A percentile compares a stretch with the other conserved stretches of the same genome.
Conservation (phyloP, 2,888 invertebrate species). For the Aphelenchoides bicaudatus region DNA sequence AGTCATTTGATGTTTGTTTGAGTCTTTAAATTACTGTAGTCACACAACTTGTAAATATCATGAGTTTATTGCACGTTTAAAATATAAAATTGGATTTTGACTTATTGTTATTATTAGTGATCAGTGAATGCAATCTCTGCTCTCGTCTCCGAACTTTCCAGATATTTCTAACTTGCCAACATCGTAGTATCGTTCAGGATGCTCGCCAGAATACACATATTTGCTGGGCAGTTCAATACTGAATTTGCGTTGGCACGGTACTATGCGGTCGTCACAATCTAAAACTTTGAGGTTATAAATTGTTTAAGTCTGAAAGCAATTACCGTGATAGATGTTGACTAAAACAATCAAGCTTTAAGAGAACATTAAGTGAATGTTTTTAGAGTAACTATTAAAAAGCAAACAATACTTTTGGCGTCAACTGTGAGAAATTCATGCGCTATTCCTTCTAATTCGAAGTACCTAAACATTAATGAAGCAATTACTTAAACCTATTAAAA, state of each 20-base stretch:
- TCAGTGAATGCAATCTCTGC: conserved; percentile 34
- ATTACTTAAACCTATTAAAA: too few species aligned
- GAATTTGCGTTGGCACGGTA: conserved; percentile 39
- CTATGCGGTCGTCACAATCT: too few species aligned
- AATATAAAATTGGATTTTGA: too few species aligned
- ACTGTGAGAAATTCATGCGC: conserved; percentile 35
- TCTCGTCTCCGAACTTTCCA: conserved; percentile 31
- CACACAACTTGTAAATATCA: too few species aligned
- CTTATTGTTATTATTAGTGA: neutral
- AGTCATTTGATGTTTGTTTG: too few species aligned
- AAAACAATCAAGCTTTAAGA: too few species aligned
- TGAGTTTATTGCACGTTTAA: too few species aligned
- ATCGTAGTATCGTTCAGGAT: conserved; percentile 31
- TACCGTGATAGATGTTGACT: too few species aligned
- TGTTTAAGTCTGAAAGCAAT: too few species aligned
- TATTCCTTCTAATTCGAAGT: conserved; percentile 28
- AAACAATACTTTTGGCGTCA: conserved; percentile 27
- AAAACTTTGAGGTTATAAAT: too few species aligned
- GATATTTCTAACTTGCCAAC: conserved; percentile 29
- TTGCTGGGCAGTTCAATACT: conserved; percentile 28
- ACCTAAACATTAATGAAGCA: too few species aligned
- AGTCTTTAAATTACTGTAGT: too few species aligned
- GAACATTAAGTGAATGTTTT: neutral
- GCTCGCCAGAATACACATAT: conserved; percentile 31
- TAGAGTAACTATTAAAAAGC: conserved; percentile 1